These are phyloP conservation scores for Sebastes miniatus DNA, from an alignment of 2,797 vertebrate genomes.

Conservation along the genomic window DNA sequence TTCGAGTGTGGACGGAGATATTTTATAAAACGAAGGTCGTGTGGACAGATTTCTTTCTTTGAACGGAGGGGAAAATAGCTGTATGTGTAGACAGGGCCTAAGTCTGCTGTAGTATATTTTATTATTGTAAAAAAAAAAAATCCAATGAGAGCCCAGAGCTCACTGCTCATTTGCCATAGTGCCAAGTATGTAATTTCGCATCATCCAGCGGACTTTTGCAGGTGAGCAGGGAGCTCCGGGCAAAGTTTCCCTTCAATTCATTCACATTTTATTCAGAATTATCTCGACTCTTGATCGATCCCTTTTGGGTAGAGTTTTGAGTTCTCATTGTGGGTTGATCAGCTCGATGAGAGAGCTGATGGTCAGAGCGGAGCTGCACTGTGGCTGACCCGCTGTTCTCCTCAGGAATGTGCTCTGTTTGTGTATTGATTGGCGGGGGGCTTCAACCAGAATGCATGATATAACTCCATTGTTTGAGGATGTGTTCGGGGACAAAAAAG, in stretches of 20 bases:
- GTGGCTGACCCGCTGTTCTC: constrained; percentile 41
- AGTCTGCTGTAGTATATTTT: too few species aligned
- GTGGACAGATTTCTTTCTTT: too few species aligned
- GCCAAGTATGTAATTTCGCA: too few species aligned
- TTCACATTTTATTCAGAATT: neutral
- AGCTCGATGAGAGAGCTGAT: neutral
- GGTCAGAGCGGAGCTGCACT: constrained; percentile 37
- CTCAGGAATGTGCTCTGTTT: constrained; percentile 44
- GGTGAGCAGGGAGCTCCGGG: neutral
- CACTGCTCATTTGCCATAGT: neutral
- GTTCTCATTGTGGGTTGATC: neutral
- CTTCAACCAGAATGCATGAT: constrained; percentile 20
- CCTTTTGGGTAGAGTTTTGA: neutral
- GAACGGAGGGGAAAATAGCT: too few species aligned
- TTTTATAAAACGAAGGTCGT: too few species aligned
- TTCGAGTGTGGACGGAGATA: too few species aligned
- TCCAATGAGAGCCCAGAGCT: too few species aligned
- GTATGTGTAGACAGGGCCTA: too few species aligned
- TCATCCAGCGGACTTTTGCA: neutral
- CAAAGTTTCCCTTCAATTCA: neutral
- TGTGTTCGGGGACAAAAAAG: neutral
- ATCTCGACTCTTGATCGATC: neutral
- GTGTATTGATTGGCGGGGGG: constrained; percentile 48
- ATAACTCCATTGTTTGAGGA: constrained; percentile 25
- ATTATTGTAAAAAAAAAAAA: too few species aligned